Conservation (phyloP, 2,888 invertebrate species). For the Ophion obscuratus region DNA sequence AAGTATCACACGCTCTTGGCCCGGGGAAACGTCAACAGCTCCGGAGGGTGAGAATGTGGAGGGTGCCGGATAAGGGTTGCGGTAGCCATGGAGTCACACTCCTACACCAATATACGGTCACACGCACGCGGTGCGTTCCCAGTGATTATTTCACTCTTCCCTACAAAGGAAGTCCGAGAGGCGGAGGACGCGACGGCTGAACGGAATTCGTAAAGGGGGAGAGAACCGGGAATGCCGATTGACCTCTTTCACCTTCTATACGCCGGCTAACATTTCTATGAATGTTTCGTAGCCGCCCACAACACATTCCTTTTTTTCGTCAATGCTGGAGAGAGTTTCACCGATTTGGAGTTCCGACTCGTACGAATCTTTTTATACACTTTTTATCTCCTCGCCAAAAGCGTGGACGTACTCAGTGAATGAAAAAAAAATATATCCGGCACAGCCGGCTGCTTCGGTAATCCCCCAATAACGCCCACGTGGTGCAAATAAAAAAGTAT, state of each 20-base stretch:
- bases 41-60: background rate
- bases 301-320: constrained; percentile 75
- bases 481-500: background rate
- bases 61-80: constrained; percentile 23
- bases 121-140: constrained; percentile 7
- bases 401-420: no score
- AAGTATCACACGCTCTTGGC: background rate
- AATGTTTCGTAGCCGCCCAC: constrained; percentile 82
- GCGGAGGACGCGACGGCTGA: constrained; percentile 34
- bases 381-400: background rate
- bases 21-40: background rate
- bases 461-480: background rate
- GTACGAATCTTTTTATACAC: background rate
- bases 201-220: constrained; percentile 70
- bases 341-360: no score
- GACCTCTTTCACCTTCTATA: constrained; percentile 78
- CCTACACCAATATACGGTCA: background rate
- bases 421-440: background rate
- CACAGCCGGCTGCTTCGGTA: background rate
- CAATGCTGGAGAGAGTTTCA: constrained; percentile 24
- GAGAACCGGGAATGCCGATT: constrained; percentile 80
- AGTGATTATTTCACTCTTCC: constrained; percentile 49
- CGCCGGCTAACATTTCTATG: constrained; percentile 83
- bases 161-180: constrained; percentile 40
- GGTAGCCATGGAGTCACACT: background rate